phyloP scores from a whole-genome alignment of 2,888 invertebrate species.

The Drosophila melanosoma region DNA sequence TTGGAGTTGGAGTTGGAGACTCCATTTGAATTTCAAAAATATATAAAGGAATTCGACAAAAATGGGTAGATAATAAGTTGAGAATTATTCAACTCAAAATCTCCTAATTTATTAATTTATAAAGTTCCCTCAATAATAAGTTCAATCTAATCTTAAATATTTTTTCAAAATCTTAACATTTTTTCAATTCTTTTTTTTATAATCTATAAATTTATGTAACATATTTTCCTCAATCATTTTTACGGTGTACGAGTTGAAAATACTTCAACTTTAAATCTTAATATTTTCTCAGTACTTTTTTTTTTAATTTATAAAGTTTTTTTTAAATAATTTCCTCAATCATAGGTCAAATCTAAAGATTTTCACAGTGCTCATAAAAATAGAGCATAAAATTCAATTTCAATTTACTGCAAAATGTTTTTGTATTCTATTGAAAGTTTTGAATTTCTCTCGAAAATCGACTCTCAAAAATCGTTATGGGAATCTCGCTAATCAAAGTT shows the following conservation, averaged over 20 bases:
- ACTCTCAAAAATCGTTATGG: background rate
- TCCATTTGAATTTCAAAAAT: background rate
- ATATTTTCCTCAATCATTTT: too few species aligned
- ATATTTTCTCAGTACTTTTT: too few species aligned
- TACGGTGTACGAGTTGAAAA: too few species aligned
- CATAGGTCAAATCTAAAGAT: background rate
- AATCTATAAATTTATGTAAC: too few species aligned
- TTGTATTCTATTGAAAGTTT: background rate
- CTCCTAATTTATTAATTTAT: background rate
- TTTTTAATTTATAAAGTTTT: background rate
- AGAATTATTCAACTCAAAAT: background rate
- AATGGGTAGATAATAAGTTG: background rate
- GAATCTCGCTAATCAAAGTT: fast-evolving
- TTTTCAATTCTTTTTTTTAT: too few species aligned
- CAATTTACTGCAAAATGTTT: background rate
- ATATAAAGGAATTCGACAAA: background rate
- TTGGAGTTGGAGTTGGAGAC: background rate
- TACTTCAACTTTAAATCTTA: too few species aligned
- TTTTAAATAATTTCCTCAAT: background rate
- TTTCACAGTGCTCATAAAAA: background rate
- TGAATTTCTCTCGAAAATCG: background rate
- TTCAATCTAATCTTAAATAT: background rate
- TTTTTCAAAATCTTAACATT: too few species aligned
- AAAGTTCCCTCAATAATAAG: background rate
- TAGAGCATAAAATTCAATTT: fast-evolving